These are phyloP conservation scores for Taenaris catops DNA, from an alignment of 2,888 invertebrate species.

Conservation along the genomic window DNA sequence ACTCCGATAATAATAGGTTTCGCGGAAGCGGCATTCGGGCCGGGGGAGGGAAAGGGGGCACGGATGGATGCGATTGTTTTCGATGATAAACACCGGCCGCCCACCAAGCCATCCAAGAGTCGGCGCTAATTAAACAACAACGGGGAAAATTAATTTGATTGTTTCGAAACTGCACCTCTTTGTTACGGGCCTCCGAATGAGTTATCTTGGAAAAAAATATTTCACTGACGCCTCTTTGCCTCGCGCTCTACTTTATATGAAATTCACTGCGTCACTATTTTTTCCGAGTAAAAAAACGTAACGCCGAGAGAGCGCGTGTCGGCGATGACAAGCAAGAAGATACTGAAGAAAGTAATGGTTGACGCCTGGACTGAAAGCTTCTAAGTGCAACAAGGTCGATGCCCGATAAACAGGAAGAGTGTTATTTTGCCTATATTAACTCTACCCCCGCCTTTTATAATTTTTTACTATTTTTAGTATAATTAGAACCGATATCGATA, in stretches of 20 bases:
- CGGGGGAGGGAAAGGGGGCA: conserved; percentile 35
- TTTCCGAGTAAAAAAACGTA: conserved; percentile 33
- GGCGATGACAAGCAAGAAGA: conserved; percentile 49
- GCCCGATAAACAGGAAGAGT: conserved; percentile 30
- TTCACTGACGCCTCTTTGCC: conserved; percentile 44
- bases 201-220: conserved; percentile 66
- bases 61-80: conserved; percentile 59
- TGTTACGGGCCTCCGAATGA: conserved; percentile 55
- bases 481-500: too few species aligned
- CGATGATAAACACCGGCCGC: conserved; percentile 76
- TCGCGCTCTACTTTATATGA: conserved; percentile 29
- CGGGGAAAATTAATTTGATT: conserved; percentile 78
- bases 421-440: too few species aligned
- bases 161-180: conserved; percentile 72
- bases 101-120: conserved; percentile 70
- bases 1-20: conserved; percentile 75
- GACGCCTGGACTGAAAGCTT: conserved; percentile 52
- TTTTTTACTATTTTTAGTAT: too few species aligned
- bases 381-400: conserved; percentile 52
- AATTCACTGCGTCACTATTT: conserved; percentile 43
- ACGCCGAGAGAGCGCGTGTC: conserved; percentile 39
- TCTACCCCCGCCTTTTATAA: too few species aligned
- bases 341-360: conserved; percentile 50
- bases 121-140: conserved; percentile 78
- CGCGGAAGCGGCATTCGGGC: conserved; percentile 42